Conservation (phyloP, 2,888 invertebrate genomes). For the Cephus spinipes region DNA sequence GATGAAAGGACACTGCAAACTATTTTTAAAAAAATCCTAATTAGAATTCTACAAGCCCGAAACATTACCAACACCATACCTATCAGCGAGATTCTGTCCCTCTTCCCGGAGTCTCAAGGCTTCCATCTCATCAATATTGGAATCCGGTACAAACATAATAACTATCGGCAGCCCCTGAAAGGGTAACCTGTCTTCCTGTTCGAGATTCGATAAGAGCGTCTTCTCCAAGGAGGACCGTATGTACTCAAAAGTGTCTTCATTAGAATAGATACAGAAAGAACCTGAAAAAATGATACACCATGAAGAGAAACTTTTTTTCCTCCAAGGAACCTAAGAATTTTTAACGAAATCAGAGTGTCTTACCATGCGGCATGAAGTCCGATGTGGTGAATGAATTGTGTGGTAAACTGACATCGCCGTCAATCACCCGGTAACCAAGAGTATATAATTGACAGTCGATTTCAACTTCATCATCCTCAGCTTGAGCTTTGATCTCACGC, state of each 20-base stretch:
- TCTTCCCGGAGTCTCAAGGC: conserved; percentile 87
- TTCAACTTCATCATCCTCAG: conserved; percentile 87
- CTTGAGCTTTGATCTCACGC: conserved; percentile 86
- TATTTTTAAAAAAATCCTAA: conserved; percentile 57
- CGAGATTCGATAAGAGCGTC: conserved; percentile 88
- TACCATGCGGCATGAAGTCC: conserved; percentile 91
- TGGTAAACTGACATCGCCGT: conserved; percentile 84
- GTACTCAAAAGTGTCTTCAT: conserved; percentile 92
- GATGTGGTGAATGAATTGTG: conserved; percentile 85
- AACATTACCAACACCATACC: conserved; percentile 67
- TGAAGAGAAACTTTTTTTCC: neutral
- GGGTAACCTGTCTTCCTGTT: conserved; percentile 88
- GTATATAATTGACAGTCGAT: conserved; percentile 84
- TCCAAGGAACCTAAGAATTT: neutral
- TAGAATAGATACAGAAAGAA: conserved; percentile 89
- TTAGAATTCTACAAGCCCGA: neutral
- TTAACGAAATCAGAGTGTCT: conserved; percentile 36
- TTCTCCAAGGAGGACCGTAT: conserved; percentile 92
- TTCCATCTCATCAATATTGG: conserved; percentile 85
- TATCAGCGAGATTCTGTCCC: conserved; percentile 90
- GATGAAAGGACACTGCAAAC: conserved; percentile 88
- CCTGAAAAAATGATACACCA: conserved; percentile 66
- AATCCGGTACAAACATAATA: conserved; percentile 89
- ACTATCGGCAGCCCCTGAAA: conserved; percentile 91
- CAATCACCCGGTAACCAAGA: conserved; percentile 87